phyloP scores from a whole-genome alignment of 1,140 invertebrate species.

The Muscidifurax raptorellus region DNA sequence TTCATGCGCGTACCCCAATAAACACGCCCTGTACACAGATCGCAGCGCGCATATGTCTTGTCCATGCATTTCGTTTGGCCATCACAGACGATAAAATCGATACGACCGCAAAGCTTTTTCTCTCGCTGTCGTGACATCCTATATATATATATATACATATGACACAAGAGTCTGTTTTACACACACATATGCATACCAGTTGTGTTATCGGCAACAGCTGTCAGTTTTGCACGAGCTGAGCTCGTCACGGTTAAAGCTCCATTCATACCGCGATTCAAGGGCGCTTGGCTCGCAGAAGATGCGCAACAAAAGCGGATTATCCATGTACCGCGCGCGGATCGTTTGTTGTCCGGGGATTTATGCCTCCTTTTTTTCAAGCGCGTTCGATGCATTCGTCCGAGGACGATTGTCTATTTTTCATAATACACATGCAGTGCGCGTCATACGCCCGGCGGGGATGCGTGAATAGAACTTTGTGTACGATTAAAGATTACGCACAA shows the following conservation, averaged over 20 bases:
- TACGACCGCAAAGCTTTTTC: constrained; percentile 38
- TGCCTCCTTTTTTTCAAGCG: neutral
- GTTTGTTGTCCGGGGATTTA: neutral
- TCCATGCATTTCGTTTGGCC: constrained; percentile 46
- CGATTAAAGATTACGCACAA: neutral
- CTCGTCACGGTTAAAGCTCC: constrained; percentile 49
- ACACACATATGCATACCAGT: constrained; percentile 57
- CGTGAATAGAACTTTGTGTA: neutral
- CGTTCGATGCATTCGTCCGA: neutral
- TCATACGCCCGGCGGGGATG: neutral
- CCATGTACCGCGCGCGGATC: neutral
- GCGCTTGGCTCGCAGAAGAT: neutral
- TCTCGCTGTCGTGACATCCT: constrained; percentile 54
- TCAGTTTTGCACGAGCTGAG: constrained; percentile 53
- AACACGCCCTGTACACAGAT: neutral
- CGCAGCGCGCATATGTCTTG: no score
- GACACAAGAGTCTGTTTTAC: constrained; percentile 48
- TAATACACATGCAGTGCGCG: no score
- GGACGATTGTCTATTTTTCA: neutral
- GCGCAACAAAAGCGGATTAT: neutral
- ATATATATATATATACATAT: no score
- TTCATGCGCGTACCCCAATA: constrained; percentile 37
- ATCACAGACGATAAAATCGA: constrained; percentile 65
- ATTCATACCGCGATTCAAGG: constrained; percentile 48
- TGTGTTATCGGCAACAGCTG: constrained; percentile 68